Percentiles rank a stretch among this genome's conserved stretches.
Evolutionary conservation across 2,888 invertebrate genomes (phyloP).

Genomic region (Drosophila fulvimacula): DNA sequence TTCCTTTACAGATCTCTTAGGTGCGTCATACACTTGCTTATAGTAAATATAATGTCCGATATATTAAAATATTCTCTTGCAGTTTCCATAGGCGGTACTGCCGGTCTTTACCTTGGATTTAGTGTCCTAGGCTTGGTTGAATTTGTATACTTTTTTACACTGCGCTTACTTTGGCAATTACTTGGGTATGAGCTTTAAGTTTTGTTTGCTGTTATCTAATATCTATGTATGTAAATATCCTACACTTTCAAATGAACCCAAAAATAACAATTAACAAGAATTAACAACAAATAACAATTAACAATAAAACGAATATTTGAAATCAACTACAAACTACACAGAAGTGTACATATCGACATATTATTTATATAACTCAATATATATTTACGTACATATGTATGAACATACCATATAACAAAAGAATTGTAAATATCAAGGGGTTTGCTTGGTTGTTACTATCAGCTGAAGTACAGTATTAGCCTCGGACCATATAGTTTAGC

Average conservation of each 20-base stretch:
- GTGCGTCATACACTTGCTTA: constrained; percentile 49
- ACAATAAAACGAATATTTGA: background rate
- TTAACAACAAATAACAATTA: background rate
- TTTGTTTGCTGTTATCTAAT: background rate
- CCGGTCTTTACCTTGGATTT: constrained; percentile 91
- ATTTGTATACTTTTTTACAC: constrained; percentile 89
- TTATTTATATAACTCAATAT: background rate
- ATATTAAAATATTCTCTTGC: constrained; percentile 19
- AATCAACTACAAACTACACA: background rate
- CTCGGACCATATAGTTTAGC: background rate
- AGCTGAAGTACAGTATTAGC: background rate
- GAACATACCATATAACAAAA: background rate
- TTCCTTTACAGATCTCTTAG: constrained; percentile 83
- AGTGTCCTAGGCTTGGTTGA: constrained; percentile 91
- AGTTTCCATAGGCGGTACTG: constrained; percentile 93
- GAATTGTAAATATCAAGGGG: background rate
- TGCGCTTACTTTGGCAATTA: constrained; percentile 88
- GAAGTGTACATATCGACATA: background rate
- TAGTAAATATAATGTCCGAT: background rate
- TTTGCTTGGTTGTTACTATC: constrained; percentile 1
- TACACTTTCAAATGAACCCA: background rate
- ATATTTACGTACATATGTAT: background rate
- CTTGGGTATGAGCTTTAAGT: constrained; percentile 74
- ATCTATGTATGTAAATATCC: background rate
- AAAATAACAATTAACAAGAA: background rate